phyloP scores from a whole-genome alignment of 2,888 invertebrate genomes.

The Germaria angustata region DNA sequence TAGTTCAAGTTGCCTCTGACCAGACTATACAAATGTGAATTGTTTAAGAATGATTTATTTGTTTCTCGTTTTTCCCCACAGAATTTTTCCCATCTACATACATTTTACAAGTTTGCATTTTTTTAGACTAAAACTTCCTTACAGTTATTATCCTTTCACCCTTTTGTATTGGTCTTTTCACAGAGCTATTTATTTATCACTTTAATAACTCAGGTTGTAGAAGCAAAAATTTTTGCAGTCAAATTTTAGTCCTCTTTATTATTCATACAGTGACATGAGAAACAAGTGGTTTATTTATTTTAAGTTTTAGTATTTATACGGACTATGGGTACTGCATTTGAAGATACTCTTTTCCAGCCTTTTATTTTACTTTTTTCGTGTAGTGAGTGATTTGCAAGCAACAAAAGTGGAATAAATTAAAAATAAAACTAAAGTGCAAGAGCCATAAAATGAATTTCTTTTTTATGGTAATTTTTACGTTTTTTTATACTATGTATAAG shows the following conservation, averaged over 20 bases:
- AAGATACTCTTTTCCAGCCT: background rate
- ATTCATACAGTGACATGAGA: background rate
- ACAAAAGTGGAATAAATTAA: slow-evolving; percentile 10
- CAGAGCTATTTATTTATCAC: background rate
- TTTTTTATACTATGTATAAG: too few species aligned
- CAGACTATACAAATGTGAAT: too few species aligned
- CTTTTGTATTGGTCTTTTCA: background rate
- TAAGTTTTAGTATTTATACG: background rate
- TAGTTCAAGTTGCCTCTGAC: too few species aligned
- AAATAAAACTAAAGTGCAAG: background rate
- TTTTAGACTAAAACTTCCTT: background rate
- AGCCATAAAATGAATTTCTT: slow-evolving; percentile 30
- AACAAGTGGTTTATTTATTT: slow-evolving; percentile 31
- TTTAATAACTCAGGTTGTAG: background rate
- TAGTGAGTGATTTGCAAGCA: slow-evolving; percentile 29
- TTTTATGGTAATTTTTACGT: slow-evolving; percentile 40
- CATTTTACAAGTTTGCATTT: background rate
- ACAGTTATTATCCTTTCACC: background rate
- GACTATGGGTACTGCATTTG: background rate
- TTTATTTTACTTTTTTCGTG: background rate
- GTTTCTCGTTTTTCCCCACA: too few species aligned
- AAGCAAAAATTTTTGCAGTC: slow-evolving; percentile 5
- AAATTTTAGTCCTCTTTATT: slow-evolving; percentile 30
- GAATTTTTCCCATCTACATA: too few species aligned
- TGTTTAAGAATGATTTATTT: too few species aligned